Percentiles rank a stretch among this genome's conserved stretches.
phyloP scores from a whole-genome alignment of 2,797 vertebrate species.

The Steatocranus sp. region DNA sequence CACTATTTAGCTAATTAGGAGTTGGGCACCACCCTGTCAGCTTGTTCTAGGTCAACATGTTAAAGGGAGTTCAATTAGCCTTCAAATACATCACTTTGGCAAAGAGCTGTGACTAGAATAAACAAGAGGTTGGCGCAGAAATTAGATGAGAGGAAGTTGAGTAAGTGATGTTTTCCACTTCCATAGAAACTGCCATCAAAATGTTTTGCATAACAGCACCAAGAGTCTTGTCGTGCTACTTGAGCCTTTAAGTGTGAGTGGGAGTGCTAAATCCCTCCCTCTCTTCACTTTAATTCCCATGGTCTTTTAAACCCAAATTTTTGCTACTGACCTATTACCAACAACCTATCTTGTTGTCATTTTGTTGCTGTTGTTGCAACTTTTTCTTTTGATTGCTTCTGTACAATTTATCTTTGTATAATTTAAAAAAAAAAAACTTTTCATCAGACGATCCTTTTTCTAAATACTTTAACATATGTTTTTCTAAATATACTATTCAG shows the following conservation, averaged over 20 bases:
- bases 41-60: neutral
- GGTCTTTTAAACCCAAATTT: neutral
- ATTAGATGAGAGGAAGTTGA: neutral
- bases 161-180: neutral
- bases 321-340: neutral
- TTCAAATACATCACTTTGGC: neutral
- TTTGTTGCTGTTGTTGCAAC: neutral
- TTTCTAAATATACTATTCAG: neutral
- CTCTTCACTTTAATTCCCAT: neutral
- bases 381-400: neutral
- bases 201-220: neutral
- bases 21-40: neutral
- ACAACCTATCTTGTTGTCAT: neutral
- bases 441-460: neutral
- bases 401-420: neutral
- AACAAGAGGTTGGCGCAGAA: neutral
- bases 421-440: neutral
- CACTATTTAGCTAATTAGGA: constrained; percentile 11
- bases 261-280: neutral
- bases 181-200: neutral
- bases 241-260: neutral
- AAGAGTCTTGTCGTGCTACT: neutral
- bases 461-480: neutral
- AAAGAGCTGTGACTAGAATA: neutral
- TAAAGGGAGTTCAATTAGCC: neutral